Conservation (phyloP, 2,888 invertebrate genomes). For the Coleophora flavipennella region DNA sequence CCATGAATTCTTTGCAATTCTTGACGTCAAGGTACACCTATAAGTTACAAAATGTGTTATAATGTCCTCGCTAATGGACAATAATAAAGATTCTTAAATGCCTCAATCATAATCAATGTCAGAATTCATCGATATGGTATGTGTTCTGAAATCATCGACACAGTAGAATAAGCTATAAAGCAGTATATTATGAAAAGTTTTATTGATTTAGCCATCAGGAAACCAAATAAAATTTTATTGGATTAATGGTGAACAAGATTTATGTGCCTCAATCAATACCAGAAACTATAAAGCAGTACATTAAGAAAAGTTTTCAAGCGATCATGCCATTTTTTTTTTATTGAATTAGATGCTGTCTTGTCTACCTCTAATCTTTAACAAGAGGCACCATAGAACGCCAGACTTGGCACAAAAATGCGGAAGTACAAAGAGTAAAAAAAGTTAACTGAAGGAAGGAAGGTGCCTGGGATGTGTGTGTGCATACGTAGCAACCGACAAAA, state of each 20-base stretch:
- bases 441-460: neutral
- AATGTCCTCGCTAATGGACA: neutral
- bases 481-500: no score
- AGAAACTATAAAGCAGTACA: slow-evolving; percentile 38
- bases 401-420: neutral
- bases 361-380: neutral
- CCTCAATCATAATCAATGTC: slow-evolving; percentile 8
- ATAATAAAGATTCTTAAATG: neutral
- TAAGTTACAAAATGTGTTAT: no score
- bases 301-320: slow-evolving; percentile 41
- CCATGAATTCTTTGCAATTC: no score
- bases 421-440: slow-evolving; percentile 1
- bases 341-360: neutral
- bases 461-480: no score
- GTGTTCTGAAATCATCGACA: no score
- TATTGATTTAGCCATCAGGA: neutral
- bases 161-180: no score
- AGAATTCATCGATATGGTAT: no score
- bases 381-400: neutral
- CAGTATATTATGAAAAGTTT: slow-evolving; percentile 25
- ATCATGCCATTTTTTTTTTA: neutral
- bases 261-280: slow-evolving; percentile 34
- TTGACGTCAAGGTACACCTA: no score
- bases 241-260: slow-evolving; percentile 48
- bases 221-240: no score